Evolutionary conservation across 1,140 invertebrate species (phyloP).

Genomic region (Apis dorsata): DNA sequence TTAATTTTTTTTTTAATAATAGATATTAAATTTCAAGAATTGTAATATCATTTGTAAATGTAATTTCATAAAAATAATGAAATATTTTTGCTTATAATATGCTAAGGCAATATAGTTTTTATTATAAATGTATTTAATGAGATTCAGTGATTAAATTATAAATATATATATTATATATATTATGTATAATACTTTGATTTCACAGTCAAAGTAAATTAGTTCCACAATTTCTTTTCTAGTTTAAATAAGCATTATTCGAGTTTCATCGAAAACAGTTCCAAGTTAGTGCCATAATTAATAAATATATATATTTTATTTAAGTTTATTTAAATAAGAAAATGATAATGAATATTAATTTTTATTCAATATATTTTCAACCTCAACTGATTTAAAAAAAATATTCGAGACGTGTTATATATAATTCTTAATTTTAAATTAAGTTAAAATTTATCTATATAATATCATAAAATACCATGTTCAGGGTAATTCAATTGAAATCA

Average conservation of each 20-base stretch:
- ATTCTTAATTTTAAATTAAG: slow-evolving; percentile 12
- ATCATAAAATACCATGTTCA: slow-evolving; percentile 22
- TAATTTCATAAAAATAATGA: neutral
- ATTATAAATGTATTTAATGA: neutral
- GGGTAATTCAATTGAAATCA: slow-evolving; percentile 26
- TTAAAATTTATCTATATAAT: neutral
- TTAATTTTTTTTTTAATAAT: neutral
- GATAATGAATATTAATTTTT: neutral
- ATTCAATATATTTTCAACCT: neutral
- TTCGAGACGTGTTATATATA: slow-evolving; percentile 14
- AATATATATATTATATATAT: neutral
- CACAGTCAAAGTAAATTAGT: neutral
- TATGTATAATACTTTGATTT: slow-evolving; percentile 3
- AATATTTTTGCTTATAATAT: slow-evolving; percentile 1
- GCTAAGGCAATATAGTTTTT: neutral
- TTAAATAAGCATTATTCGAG: neutral
- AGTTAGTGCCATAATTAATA: slow-evolving; percentile 20
- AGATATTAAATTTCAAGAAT: neutral
- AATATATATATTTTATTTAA: neutral
- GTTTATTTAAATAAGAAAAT: neutral
- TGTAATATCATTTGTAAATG: neutral
- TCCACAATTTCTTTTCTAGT: neutral
- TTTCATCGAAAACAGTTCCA: neutral
- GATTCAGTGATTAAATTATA: neutral
- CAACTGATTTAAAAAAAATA: neutral